Conservation (phyloP, 30 jellyfish, hydroid and myxozoan genomes). For the Rhopilema esculentum region DNA sequence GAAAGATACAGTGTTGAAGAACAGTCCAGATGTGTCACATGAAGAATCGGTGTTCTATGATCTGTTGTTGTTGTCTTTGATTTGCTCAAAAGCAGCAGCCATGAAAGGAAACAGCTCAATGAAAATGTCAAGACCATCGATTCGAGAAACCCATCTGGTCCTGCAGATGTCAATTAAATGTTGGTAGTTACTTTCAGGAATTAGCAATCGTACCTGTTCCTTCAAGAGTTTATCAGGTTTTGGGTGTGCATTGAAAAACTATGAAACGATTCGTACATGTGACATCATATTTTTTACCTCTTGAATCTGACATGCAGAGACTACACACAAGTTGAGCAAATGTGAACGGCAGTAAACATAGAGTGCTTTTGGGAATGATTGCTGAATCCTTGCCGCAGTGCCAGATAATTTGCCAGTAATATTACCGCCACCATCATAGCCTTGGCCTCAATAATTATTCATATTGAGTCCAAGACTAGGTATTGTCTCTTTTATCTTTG, state of each 20-base stretch:
- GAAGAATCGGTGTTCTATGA: slow-evolving; percentile 41
- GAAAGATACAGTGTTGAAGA: slow-evolving; percentile 20
- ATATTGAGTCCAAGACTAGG: slow-evolving; percentile 19
- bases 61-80: slow-evolving; percentile 33
- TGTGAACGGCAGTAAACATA: slow-evolving; percentile 60
- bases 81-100: slow-evolving; percentile 43
- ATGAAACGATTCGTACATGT: slow-evolving; percentile 38
- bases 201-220: not conserved
- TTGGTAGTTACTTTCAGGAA: not conserved
- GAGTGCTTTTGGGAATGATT: slow-evolving; percentile 41
- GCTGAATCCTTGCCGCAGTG: slow-evolving; percentile 25
- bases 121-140: slow-evolving; percentile 62
- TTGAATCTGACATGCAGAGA: no score
- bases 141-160: slow-evolving; percentile 28
- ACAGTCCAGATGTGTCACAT: slow-evolving; percentile 51
- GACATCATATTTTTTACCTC: slow-evolving; percentile 65
- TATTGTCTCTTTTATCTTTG: not conserved
- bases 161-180: slow-evolving; percentile 16
- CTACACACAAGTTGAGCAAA: slow-evolving; percentile 49
- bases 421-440: slow-evolving; percentile 14
- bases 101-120: slow-evolving; percentile 27
- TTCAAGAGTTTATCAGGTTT: not conserved
- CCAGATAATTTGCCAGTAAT: slow-evolving; percentile 72
- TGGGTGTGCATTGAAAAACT: slow-evolving; percentile 5
- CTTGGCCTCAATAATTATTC: no score